Percentiles rank a stretch among this genome's conserved stretches.
Evolutionary conservation across 1,140 invertebrate species (phyloP).

Genomic region (Sinella curviseta): DNA sequence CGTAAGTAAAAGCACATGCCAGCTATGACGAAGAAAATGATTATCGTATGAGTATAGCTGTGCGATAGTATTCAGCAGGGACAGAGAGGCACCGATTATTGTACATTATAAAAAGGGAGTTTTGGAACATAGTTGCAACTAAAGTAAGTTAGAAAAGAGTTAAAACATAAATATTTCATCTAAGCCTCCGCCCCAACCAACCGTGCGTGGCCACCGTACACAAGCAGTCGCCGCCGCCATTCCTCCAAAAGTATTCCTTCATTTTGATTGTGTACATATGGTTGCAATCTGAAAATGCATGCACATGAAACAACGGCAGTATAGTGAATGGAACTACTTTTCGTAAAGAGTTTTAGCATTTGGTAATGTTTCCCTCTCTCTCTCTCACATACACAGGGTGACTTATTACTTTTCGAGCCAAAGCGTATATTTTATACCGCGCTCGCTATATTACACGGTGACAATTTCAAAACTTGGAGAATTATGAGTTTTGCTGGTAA

Average conservation of each 20-base stretch:
- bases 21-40: too few relatives aligned
- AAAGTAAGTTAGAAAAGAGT: background rate
- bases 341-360: background rate
- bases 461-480: slow-evolving; percentile 2
- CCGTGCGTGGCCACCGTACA: slow-evolving; percentile 17
- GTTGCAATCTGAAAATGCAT: slow-evolving; percentile 4
- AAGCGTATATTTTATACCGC: background rate
- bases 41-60: too few relatives aligned
- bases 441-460: background rate
- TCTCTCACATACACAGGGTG: background rate
- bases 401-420: background rate
- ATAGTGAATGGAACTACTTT: background rate
- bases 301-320: background rate
- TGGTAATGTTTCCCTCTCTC: too few relatives aligned
- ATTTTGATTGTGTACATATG: slow-evolving; percentile 6
- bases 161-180: slow-evolving; percentile 24
- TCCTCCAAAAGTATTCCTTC: background rate
- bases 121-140: background rate
- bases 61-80: background rate
- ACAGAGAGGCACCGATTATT: background rate
- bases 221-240: background rate
- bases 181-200: slow-evolving; percentile 9
- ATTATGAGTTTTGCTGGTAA: background rate
- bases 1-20: background rate
- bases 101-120: background rate